phyloP scores from a whole-genome alignment of 2,797 vertebrate genomes.

The Sternotherus odoratus region DNA sequence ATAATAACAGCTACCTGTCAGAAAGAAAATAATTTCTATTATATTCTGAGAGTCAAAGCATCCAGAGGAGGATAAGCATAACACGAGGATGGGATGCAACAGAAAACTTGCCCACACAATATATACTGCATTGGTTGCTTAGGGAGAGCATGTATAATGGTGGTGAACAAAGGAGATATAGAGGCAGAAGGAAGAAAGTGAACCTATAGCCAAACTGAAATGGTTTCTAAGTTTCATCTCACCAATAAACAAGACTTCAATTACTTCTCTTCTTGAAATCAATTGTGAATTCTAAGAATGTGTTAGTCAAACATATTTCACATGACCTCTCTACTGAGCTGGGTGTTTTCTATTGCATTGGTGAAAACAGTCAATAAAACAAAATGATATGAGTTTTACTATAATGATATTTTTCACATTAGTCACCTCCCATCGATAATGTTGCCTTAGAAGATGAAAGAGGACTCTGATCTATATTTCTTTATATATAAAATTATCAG shows the following conservation, averaged over 20 bases:
- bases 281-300: background rate
- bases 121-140: background rate
- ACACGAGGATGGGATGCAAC: background rate
- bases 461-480: background rate
- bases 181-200: background rate
- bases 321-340: background rate
- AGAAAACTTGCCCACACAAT: background rate
- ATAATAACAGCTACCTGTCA: background rate
- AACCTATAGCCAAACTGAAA: background rate
- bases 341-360: background rate
- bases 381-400: background rate
- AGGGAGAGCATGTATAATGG: background rate
- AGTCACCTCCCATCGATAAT: background rate
- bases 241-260: background rate
- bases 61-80: background rate
- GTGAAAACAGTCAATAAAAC: background rate
- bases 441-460: background rate
- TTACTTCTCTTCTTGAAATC: background rate
- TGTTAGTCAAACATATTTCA: rapidly evolving
- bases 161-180: background rate
- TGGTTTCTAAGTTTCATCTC: background rate
- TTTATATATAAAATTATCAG: background rate
- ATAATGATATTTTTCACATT: background rate
- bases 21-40: constrained; percentile 22
- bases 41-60: background rate